Evolutionary conservation across 2,113 vertebrate species (phyloP).

Genomic region (Hippolais icterina): DNA sequence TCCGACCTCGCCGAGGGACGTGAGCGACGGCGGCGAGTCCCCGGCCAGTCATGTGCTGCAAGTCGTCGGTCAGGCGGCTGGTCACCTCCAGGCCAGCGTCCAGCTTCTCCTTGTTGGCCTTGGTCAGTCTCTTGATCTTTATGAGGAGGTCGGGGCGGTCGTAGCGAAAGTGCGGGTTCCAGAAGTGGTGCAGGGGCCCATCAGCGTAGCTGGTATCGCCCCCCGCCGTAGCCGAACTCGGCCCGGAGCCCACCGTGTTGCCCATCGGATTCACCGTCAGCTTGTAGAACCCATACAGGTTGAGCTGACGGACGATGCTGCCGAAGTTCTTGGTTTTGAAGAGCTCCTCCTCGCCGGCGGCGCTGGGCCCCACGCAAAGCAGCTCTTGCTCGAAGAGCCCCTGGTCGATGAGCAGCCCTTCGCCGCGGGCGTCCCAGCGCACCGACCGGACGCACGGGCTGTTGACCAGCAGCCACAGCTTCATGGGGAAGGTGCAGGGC

Average conservation of each 20-base stretch:
- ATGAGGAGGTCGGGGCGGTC: not conserved
- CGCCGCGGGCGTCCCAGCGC: not conserved
- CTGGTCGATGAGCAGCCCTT: not conserved
- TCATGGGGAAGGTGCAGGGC: not conserved
- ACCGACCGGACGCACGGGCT: not conserved
- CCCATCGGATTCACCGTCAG: not conserved
- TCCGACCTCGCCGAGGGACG: not conserved
- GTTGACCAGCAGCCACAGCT: not conserved
- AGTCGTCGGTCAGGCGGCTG: not conserved
- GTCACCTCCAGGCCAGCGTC: not conserved
- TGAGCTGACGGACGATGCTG: not conserved
- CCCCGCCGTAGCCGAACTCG: too few relatives aligned
- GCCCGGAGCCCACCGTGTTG: not conserved
- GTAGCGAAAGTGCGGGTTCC: not conserved
- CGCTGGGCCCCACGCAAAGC: not conserved
- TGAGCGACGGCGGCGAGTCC: not conserved
- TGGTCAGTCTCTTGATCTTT: not conserved
- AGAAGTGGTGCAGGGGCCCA: not conserved
- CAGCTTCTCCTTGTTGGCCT: not conserved
- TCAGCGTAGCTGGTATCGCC: fast-evolving
- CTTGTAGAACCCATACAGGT: not conserved
- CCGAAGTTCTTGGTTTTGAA: not conserved
- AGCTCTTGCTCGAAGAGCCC: not conserved
- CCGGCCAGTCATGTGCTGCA: not conserved
- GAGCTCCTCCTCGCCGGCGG: not conserved